phyloP scores from a whole-genome alignment of 2,113 vertebrate genomes.

The Crotalus helleri region DNA sequence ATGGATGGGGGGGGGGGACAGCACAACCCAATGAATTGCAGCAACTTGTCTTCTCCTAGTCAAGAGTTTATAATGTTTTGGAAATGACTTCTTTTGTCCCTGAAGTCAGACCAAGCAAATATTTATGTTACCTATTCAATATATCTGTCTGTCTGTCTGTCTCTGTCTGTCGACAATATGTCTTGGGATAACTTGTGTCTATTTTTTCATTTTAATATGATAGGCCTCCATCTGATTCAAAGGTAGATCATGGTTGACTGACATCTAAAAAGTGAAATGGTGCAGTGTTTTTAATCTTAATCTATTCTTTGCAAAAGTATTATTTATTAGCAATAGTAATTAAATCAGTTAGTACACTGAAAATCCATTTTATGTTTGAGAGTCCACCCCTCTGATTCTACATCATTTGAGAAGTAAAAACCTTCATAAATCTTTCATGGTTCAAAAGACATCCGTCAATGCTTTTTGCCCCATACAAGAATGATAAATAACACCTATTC shows the following conservation, averaged over 20 bases:
- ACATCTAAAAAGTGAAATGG: not conserved
- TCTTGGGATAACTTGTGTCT: not conserved
- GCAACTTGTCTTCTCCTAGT: constrained; percentile 54
- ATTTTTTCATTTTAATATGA: not conserved
- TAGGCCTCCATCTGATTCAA: not conserved
- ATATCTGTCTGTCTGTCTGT: not conserved
- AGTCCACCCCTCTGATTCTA: constrained; percentile 54
- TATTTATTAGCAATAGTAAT: constrained; percentile 26
- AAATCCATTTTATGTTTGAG: constrained; percentile 50
- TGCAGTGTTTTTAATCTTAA: not conserved
- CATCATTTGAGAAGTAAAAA: constrained; percentile 52
- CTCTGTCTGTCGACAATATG: not conserved
- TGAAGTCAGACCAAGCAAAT: not conserved
- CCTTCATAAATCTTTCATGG: constrained; percentile 61
- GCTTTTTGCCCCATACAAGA: constrained; percentile 56
- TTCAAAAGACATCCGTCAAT: constrained; percentile 46
- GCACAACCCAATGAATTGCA: constrained; percentile 45
- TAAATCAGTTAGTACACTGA: constrained; percentile 60
- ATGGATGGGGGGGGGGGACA: constrained; percentile 29
- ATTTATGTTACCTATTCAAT: not conserved
- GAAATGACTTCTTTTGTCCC: constrained; percentile 44
- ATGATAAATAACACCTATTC: constrained; percentile 61
- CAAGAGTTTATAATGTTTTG: constrained; percentile 56
- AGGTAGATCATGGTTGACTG: not conserved
- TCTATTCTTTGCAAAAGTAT: constrained; percentile 38